These are phyloP conservation scores for Aphyosemion australe DNA, from an alignment of 2,113 vertebrate genomes.

Conservation along the genomic window DNA sequence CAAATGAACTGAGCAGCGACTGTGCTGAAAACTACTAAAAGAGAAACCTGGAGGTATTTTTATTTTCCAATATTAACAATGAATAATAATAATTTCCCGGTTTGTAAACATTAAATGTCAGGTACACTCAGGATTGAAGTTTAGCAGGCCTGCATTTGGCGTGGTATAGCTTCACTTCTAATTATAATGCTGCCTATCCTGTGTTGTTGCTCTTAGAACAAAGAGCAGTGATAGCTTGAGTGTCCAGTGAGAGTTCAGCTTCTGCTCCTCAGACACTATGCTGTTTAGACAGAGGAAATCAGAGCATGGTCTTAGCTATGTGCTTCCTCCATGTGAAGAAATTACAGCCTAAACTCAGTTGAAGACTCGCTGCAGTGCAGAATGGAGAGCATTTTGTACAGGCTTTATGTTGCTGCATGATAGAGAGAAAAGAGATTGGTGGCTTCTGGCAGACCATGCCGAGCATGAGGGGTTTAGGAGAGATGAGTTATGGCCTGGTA, in stretches of 20 bases:
- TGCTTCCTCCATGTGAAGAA: neutral
- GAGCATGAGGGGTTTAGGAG: slow-evolving; percentile 2
- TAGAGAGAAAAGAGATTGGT: slow-evolving; percentile 3
- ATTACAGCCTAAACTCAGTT: neutral
- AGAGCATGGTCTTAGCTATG: neutral
- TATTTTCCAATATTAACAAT: neutral
- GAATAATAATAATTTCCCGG: neutral
- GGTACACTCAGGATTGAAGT: neutral
- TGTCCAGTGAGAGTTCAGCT: neutral
- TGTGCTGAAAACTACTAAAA: neutral
- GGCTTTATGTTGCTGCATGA: slow-evolving; percentile 4
- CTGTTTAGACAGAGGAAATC: neutral
- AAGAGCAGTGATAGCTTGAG: neutral
- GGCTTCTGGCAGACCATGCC: neutral
- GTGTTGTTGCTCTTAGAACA: neutral
- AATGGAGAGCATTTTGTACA: neutral
- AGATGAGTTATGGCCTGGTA: slow-evolving; percentile 1
- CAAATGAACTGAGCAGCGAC: no score
- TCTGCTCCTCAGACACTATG: neutral
- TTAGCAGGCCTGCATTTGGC: neutral
- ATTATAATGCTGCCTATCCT: neutral
- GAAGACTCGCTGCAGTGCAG: neutral
- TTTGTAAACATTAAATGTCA: neutral
- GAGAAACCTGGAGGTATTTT: neutral
- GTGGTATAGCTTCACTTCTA: neutral